phyloP scores from a whole-genome alignment of 2,797 vertebrate genomes.

The Neostethus bicornis region DNA sequence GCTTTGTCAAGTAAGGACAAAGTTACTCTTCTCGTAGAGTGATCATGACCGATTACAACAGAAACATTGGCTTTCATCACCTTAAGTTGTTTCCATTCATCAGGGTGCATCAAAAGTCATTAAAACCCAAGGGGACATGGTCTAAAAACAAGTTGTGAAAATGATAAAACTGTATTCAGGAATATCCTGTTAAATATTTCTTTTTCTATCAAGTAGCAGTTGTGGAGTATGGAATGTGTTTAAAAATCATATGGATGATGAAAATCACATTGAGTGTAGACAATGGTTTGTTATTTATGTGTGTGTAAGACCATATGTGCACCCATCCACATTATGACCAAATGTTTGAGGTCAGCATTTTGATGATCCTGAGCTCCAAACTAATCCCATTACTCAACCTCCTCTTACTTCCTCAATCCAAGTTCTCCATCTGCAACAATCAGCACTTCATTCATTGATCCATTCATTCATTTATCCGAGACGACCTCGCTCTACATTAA shows the following conservation, averaged over 20 bases:
- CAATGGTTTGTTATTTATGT: background rate
- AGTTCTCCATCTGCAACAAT: constrained; percentile 56
- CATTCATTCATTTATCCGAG: constrained; percentile 64
- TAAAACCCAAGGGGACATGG: background rate
- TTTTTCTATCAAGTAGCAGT: no score
- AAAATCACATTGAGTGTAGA: background rate
- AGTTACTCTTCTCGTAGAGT: constrained; percentile 7
- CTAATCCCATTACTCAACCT: constrained; percentile 64
- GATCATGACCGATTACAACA: background rate
- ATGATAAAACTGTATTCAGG: background rate
- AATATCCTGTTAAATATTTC: background rate
- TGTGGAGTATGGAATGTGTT: no score
- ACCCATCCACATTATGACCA: constrained; percentile 51
- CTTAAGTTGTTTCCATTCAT: background rate
- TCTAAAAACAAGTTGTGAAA: background rate
- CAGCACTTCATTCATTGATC: constrained; percentile 69
- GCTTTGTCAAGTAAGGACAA: constrained; percentile 16
- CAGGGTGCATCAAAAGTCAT: background rate
- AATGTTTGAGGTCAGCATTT: constrained; percentile 60
- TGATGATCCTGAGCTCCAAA: constrained; percentile 47
- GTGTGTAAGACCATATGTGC: constrained; percentile 23
- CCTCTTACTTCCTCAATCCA: constrained; percentile 36
- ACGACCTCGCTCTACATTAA: constrained; percentile 46
- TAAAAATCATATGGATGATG: background rate
- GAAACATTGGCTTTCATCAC: background rate